A percentile compares a stretch with the other conserved stretches of the same genome.
Conservation (phyloP, 2,797 vertebrate genomes). For the Hoplostethus atlanticus region DNA sequence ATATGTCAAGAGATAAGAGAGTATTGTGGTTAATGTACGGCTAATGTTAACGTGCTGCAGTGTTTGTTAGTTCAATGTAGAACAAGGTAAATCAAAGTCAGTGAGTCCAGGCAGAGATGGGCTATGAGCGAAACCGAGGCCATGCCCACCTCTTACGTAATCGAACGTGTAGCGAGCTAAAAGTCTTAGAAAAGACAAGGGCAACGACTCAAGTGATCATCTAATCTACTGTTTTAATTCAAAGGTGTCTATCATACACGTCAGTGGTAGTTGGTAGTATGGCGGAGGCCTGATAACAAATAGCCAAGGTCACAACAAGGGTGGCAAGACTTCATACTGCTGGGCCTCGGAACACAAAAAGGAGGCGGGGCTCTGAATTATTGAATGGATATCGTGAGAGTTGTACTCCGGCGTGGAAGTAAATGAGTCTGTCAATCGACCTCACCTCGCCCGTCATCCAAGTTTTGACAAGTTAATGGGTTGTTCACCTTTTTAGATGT, state of each 20-base stretch:
- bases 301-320: conserved; percentile 83
- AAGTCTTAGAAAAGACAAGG: not conserved
- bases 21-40: not conserved
- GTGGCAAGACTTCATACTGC: conserved; percentile 23
- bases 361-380: conserved; percentile 36
- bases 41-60: not conserved
- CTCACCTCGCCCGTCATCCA: not conserved
- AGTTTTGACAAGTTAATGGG: conserved; percentile 1
- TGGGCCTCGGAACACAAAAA: conserved; percentile 46
- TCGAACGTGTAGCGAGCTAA: conserved; percentile 16
- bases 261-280: conserved; percentile 17
- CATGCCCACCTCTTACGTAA: conserved; percentile 60
- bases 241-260: not conserved
- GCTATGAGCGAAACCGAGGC: conserved; percentile 8
- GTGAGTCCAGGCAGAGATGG: conserved; percentile 37
- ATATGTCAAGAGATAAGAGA: not conserved
- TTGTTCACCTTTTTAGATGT: not conserved
- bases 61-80: not conserved
- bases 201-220: too few relatives aligned
- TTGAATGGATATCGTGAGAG: conserved; percentile 53
- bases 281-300: conserved; percentile 7
- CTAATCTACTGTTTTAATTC: not conserved
- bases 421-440: conserved; percentile 29
- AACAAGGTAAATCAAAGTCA: conserved; percentile 14
- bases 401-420: conserved; percentile 37